phyloP scores from a whole-genome alignment of 2,797 vertebrate genomes.

The Prionace glauca region DNA sequence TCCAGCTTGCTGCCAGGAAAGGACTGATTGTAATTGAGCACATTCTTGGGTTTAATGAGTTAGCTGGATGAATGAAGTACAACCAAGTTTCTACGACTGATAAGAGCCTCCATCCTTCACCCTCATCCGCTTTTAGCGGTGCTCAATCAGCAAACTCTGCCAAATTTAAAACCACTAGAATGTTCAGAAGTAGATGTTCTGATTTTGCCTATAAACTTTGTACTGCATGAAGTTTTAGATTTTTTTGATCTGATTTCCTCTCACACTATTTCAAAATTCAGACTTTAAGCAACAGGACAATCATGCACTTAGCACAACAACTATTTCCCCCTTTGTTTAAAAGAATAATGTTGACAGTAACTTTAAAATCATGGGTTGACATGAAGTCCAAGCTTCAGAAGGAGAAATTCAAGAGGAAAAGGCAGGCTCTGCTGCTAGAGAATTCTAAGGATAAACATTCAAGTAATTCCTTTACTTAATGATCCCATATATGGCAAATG shows the following conservation, averaged over 20 bases:
- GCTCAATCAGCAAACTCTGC: conserved; percentile 1
- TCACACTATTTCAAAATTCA: neutral
- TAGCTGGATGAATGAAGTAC: conserved; percentile 21
- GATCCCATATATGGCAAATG: neutral
- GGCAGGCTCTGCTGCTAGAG: neutral
- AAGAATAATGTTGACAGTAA: neutral
- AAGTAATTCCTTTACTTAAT: neutral
- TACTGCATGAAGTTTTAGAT: neutral
- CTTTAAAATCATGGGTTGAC: neutral
- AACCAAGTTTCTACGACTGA: neutral
- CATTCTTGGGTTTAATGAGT: conserved; percentile 25
- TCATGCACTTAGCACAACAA: neutral
- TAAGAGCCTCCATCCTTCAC: neutral
- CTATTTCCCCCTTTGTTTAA: neutral
- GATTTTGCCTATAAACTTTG: neutral
- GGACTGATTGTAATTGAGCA: conserved; percentile 12
- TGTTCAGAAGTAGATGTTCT: neutral
- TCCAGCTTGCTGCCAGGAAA: conserved; percentile 18
- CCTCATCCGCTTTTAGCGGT: neutral
- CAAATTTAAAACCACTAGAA: neutral
- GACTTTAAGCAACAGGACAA: neutral
- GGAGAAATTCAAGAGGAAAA: neutral
- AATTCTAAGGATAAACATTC: neutral
- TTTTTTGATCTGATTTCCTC: neutral
- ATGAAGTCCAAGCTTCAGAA: neutral